phyloP scores from a whole-genome alignment of 2,888 invertebrate species.

The Pachymerium ferrugineum region DNA sequence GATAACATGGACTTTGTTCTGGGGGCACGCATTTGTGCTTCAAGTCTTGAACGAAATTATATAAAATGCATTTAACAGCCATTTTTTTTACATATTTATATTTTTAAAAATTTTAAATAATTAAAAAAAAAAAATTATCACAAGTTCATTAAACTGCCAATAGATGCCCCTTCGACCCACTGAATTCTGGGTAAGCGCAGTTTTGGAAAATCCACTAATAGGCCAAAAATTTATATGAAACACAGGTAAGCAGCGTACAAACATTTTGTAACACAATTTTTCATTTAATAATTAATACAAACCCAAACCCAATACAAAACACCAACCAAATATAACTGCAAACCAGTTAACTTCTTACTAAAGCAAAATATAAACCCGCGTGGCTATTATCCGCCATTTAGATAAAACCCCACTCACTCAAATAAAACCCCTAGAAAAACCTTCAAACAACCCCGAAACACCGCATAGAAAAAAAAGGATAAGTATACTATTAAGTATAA shows the following conservation, averaged over 20 bases:
- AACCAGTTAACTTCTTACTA: constrained; percentile 16
- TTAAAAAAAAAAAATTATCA: too few species aligned
- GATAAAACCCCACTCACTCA: too few species aligned
- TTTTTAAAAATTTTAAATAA: too few species aligned
- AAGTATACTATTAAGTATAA: too few species aligned
- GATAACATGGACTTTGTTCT: too few species aligned
- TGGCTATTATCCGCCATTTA: constrained; percentile 33
- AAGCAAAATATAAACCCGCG: constrained; percentile 26
- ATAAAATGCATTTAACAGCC: too few species aligned
- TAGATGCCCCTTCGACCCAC: background rate
- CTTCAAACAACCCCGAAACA: too few species aligned
- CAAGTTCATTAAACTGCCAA: background rate
- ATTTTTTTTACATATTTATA: too few species aligned
- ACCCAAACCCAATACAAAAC: background rate
- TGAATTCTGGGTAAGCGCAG: constrained; percentile 15
- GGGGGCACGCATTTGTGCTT: too few species aligned
- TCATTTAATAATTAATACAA: constrained; percentile 1
- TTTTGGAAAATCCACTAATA: constrained; percentile 27
- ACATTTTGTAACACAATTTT: background rate
- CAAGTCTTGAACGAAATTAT: too few species aligned
- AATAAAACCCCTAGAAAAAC: too few species aligned
- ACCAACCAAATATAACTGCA: background rate
- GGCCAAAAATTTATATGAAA: background rate
- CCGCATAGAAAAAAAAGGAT: too few species aligned
- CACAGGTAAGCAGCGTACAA: background rate